A percentile compares a stretch with the other conserved stretches of the same genome.
phyloP scores from a whole-genome alignment of 1,140 invertebrate genomes.

The Cydia strobilella region DNA sequence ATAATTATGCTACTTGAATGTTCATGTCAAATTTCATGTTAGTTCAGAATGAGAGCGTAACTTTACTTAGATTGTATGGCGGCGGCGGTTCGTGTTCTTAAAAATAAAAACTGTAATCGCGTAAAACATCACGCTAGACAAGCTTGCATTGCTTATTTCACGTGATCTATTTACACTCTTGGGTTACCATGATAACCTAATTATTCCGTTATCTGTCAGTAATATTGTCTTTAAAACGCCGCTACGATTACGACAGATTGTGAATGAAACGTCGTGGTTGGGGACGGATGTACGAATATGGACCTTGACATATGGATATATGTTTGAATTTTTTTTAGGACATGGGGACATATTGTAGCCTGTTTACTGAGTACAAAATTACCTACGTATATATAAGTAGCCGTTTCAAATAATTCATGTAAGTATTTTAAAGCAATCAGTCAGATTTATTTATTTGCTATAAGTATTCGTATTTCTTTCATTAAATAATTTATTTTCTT shows the following conservation, averaged over 20 bases:
- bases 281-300: neutral
- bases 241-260: slow-evolving; percentile 45
- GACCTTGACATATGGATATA: neutral
- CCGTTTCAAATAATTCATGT: too few species aligned
- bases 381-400: too few species aligned
- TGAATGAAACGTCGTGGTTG: slow-evolving; percentile 15
- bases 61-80: too few species aligned
- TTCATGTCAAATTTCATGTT: too few species aligned
- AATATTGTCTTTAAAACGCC: slow-evolving; percentile 40
- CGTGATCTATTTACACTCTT: slow-evolving; percentile 50
- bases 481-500: too few species aligned
- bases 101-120: neutral
- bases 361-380: neutral
- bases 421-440: too few species aligned
- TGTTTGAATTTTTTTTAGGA: neutral
- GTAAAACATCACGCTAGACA: neutral
- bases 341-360: neutral
- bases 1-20: too few species aligned
- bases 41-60: too few species aligned
- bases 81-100: too few species aligned
- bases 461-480: too few species aligned
- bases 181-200: slow-evolving; percentile 52
- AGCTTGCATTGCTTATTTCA: slow-evolving; percentile 37
- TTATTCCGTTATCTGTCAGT: slow-evolving; percentile 52
- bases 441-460: too few species aligned